Evolutionary conservation across 2,797 vertebrate genomes (phyloP).

Genomic region (Chloroceryle inda): DNA sequence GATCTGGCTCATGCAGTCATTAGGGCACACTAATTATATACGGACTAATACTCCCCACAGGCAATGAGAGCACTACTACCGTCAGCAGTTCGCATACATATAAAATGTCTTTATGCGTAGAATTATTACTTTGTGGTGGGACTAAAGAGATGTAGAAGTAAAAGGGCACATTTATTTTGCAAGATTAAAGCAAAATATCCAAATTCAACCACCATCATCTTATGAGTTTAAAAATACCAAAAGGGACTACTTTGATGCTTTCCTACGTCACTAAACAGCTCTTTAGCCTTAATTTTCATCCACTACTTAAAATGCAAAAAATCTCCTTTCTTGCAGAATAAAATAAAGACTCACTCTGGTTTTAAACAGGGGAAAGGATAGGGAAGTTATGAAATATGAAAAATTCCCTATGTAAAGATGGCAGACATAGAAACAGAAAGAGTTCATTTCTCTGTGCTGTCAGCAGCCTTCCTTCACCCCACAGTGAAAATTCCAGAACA

Average conservation of each 20-base stretch:
- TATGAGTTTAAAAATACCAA: neutral
- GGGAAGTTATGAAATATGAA: neutral
- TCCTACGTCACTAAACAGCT: neutral
- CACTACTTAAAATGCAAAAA: neutral
- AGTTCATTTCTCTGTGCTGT: conserved; percentile 52
- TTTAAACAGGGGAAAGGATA: neutral
- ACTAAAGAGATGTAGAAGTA: neutral
- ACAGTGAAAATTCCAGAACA: conserved; percentile 65
- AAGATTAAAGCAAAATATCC: neutral
- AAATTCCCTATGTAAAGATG: neutral
- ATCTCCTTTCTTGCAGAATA: neutral
- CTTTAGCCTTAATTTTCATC: neutral
- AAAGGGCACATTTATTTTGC: neutral
- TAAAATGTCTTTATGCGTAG: neutral
- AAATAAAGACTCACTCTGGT: neutral
- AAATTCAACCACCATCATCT: neutral
- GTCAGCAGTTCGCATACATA: neutral
- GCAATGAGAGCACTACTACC: neutral
- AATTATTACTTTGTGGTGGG: neutral
- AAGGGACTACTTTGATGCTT: neutral
- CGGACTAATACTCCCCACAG: neutral
- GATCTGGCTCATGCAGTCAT: neutral
- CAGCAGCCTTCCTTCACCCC: neutral
- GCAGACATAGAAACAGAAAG: neutral
- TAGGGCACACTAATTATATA: neutral